phyloP scores from a whole-genome alignment of 2,797 vertebrate species.

The Catostomus latipinnis region DNA sequence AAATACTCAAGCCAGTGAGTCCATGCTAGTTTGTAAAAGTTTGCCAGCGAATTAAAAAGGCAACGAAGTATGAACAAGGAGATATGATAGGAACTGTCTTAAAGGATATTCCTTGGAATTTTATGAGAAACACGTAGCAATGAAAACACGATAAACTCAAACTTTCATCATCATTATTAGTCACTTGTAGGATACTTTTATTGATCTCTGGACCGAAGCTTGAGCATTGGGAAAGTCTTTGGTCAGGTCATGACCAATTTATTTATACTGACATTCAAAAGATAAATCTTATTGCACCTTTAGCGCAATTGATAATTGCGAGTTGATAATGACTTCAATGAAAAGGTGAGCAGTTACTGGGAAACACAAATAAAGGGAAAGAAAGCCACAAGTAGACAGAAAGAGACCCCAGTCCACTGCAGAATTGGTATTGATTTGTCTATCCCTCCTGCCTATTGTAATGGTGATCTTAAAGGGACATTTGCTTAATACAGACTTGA shows the following conservation, averaged over 20 bases:
- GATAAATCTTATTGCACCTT: neutral
- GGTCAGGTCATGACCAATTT: neutral
- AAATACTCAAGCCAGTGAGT: neutral
- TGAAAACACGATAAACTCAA: too few relatives aligned
- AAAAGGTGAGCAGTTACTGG: neutral
- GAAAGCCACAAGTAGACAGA: neutral
- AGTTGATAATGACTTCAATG: neutral
- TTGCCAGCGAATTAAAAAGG: neutral
- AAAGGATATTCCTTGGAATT: neutral
- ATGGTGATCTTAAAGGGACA: constrained; percentile 13
- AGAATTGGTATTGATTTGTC: constrained; percentile 8
- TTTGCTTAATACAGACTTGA: constrained; percentile 21
- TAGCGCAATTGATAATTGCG: neutral
- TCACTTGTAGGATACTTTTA: neutral
- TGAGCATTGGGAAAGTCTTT: neutral
- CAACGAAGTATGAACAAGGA: neutral
- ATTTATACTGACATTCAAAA: neutral
- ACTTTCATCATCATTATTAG: neutral
- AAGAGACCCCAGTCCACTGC: neutral
- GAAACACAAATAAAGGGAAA: neutral
- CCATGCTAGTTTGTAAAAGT: neutral
- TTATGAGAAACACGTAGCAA: neutral
- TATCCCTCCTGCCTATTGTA: neutral
- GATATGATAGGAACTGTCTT: neutral
- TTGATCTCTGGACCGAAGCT: neutral